phyloP scores from a whole-genome alignment of 2,888 invertebrate genomes.

The Stenurella melanura region DNA sequence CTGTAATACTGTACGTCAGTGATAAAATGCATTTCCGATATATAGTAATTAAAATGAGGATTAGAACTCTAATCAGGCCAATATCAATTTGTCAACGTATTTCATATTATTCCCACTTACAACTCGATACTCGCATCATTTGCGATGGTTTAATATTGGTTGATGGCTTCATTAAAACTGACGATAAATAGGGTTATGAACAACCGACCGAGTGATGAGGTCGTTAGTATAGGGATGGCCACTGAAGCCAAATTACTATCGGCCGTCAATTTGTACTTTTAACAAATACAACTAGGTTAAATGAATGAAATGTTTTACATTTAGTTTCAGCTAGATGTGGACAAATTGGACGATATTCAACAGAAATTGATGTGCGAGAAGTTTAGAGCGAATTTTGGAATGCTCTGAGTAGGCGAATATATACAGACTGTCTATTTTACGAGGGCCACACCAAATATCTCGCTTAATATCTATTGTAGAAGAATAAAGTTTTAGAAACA shows the following conservation, averaged over 20 bases:
- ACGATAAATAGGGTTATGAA: constrained; percentile 58
- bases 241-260: constrained; percentile 44
- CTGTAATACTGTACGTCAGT: not conserved
- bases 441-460: too few species aligned
- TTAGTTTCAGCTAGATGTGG: constrained; percentile 22
- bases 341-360: constrained; percentile 6
- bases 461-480: too few species aligned
- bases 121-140: constrained; percentile 54
- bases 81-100: constrained; percentile 43
- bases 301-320: constrained; percentile 27
- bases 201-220: constrained; percentile 54
- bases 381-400: not conserved
- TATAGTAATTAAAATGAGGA: constrained; percentile 34
- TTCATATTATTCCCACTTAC: constrained; percentile 42
- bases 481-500: too few species aligned
- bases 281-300: constrained; percentile 29
- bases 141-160: constrained; percentile 57
- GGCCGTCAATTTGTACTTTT: constrained; percentile 48
- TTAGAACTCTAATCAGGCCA: constrained; percentile 37
- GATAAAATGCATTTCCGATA: constrained; percentile 5
- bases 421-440: too few species aligned
- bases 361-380: not conserved
- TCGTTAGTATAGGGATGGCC: constrained; percentile 45
- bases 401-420: not conserved
- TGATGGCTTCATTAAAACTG: constrained; percentile 60